Conservation (phyloP, 2,113 vertebrate species). For the Ivindomyrus marchei region DNA sequence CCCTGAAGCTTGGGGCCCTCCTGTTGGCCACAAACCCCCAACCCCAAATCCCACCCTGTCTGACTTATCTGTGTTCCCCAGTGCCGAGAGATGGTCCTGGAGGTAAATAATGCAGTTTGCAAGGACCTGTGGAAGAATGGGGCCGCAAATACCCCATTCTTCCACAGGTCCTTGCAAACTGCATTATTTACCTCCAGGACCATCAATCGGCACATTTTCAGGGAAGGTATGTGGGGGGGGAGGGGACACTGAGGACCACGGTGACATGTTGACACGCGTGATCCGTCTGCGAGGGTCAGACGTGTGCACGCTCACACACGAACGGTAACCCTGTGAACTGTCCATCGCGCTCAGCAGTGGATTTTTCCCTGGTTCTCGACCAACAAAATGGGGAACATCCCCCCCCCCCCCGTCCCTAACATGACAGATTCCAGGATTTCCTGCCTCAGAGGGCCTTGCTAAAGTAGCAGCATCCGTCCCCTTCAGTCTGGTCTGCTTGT, state of each 20-base stretch:
- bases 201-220: background rate
- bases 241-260: background rate
- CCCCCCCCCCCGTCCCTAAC: background rate
- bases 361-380: background rate
- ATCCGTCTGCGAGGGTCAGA: background rate
- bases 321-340: background rate
- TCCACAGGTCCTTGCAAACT: too few species aligned
- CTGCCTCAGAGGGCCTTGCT: background rate
- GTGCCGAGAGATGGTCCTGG: background rate
- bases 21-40: background rate
- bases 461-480: slow-evolving; percentile 21
- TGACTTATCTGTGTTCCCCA: background rate
- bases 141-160: too few species aligned
- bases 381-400: background rate
- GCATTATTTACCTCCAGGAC: too few species aligned
- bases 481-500: slow-evolving; percentile 35
- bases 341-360: background rate
- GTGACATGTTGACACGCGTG: background rate
- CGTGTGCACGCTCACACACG: background rate
- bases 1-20: background rate
- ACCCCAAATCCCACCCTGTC: background rate
- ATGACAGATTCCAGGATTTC: background rate
- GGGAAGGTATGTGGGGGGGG: background rate
- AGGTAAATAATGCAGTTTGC: background rate
- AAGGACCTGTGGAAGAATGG: background rate